Conservation (phyloP, 1,140 invertebrate species). For the Sitobion miscanthi region DNA sequence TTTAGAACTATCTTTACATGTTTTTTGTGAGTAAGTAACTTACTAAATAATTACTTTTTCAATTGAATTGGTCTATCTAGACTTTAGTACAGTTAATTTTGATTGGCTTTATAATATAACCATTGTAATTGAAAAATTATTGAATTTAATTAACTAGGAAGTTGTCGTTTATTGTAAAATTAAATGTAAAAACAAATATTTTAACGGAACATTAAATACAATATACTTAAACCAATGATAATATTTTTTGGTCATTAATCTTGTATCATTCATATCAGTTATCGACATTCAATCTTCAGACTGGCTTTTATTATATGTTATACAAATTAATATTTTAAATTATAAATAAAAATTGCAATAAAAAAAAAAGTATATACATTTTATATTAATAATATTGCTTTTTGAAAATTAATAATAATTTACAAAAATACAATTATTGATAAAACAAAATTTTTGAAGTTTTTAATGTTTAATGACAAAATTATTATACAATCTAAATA, state of each 20-base stretch:
- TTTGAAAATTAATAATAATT: background rate
- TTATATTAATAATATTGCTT: background rate
- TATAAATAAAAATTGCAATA: slow-evolving; percentile 12
- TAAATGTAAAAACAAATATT: background rate
- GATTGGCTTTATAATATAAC: background rate
- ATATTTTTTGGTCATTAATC: background rate
- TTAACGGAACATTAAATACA: background rate
- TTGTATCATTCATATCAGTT: background rate
- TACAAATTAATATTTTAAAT: slow-evolving; percentile 15
- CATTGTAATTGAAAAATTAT: background rate
- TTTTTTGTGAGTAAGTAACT: background rate
- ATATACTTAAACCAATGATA: background rate
- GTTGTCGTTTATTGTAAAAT: background rate
- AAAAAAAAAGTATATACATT: slow-evolving; percentile 2
- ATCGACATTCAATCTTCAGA: background rate
- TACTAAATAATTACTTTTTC: background rate
- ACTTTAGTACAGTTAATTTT: too few relatives aligned
- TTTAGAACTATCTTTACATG: background rate
- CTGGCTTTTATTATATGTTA: background rate
- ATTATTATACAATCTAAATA: background rate
- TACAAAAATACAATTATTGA: slow-evolving; percentile 24
- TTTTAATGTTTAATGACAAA: slow-evolving; percentile 13
- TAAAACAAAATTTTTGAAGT: background rate
- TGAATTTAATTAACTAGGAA: background rate
- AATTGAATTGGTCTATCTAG: too few relatives aligned